These are phyloP conservation scores for Chunga burmeisteri DNA, from an alignment of 2,113 vertebrate species.

Conservation along the genomic window DNA sequence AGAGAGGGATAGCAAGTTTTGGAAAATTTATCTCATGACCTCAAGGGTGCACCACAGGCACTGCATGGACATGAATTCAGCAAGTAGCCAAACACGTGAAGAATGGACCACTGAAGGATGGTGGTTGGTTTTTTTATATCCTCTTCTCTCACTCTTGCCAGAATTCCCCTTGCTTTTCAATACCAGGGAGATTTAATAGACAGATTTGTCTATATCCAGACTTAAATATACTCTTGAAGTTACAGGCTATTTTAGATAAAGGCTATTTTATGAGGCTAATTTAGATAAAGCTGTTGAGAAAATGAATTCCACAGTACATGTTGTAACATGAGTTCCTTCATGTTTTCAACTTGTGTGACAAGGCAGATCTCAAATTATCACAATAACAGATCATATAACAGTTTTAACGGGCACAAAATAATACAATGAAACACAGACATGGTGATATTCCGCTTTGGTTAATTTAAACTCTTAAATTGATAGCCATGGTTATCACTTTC, in stretches of 20 bases:
- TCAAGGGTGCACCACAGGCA: not conserved
- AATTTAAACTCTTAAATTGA: not conserved
- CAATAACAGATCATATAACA: not conserved
- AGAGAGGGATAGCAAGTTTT: not conserved
- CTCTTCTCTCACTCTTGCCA: not conserved
- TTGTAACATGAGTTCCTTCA: not conserved
- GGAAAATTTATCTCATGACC: not conserved
- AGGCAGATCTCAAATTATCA: not conserved
- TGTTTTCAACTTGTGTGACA: not conserved
- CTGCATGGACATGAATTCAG: not conserved
- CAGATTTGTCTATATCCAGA: not conserved
- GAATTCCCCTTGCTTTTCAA: not conserved
- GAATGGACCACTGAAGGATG: not conserved
- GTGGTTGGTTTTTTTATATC: fast-evolving
- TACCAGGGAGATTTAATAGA: not conserved
- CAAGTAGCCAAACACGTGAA: not conserved
- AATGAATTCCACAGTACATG: not conserved
- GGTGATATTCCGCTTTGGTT: not conserved
- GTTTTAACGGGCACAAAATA: not conserved
- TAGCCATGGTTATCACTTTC: not conserved
- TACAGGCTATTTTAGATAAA: not conserved
- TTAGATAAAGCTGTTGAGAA: not conserved
- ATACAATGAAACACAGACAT: not conserved
- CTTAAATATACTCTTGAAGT: not conserved
- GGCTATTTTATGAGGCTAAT: not conserved